Evolutionary conservation across 2,888 invertebrate genomes (phyloP), one percentile per base, ranked within the genome.

Genomic region (Homarus gammarus): DNA sequence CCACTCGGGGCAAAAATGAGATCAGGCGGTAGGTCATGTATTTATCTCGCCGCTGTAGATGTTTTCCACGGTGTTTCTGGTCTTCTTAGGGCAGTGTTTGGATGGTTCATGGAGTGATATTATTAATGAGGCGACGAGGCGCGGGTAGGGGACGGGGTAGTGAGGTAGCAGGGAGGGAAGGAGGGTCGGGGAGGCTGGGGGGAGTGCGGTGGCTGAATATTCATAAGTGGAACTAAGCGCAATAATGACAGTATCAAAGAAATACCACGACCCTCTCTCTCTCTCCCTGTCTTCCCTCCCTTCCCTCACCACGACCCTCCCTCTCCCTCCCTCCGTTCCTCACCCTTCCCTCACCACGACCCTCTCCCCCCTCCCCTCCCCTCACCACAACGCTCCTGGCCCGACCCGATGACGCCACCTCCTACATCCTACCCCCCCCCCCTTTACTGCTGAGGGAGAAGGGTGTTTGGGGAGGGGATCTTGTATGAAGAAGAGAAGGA

Each of bases 191-290:
- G 33, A 10, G 33, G 79, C n/a, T 56, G 36, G 49, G 51, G 31
- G 70, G 12, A 36, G 36, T 18, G 18, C n/a, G 8, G 0, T 27
- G n/a, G 36, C 38, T 84, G 83, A 83, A 82, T 82, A 82, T 82
- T 82, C 82, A 83, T 72, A 83, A 83, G 72, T 83, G 44, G 72
- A 83, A 83, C 82, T 83, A 83, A 83, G 83, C 70, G 83, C 68
- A 83, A 83, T 83, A 83, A 83, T 83, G 83, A 83, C 68, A 70
- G 83, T 83, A 83, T 83, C 82, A 83, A 82, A 82, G 83, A 83
- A 83, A 72, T 83, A 40, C 40, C 44, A 82, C 33, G 79, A 61
- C 18, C 38, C 31, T 15, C 56, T 15, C 22, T 40, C 36, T 15
- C 22, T 33, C 56, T 18, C 56, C n/a, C n/a, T n/a, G n/a, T n/a